Percentiles rank a stretch among this genome's conserved stretches.
Evolutionary conservation across 2,888 invertebrate genomes (phyloP).

Genomic region (Deroplatys truncata): DNA sequence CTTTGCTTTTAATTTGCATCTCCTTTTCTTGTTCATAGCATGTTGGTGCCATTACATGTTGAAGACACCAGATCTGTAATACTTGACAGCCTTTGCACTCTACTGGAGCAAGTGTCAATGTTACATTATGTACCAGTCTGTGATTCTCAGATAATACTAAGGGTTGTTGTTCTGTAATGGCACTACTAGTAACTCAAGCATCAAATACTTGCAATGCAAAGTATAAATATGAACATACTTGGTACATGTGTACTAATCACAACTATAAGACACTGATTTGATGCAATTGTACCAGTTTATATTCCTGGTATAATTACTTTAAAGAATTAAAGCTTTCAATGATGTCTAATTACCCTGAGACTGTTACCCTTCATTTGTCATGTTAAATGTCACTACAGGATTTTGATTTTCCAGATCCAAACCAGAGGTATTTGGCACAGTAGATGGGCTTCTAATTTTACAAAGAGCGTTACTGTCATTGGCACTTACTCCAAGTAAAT

Average conservation of each 20-base stretch:
- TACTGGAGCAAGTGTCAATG: background rate
- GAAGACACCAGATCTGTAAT: background rate
- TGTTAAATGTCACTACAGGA: background rate
- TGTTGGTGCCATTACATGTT: background rate
- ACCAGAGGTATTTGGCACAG: background rate
- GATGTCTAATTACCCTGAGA: background rate
- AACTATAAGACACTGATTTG: background rate
- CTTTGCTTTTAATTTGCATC: background rate
- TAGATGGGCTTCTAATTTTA: background rate
- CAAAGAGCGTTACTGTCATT: background rate
- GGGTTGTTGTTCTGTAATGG: background rate
- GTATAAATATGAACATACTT: background rate
- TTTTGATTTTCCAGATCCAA: background rate
- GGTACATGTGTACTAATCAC: background rate
- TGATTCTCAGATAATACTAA: background rate
- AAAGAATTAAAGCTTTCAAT: background rate
- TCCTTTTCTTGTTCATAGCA: background rate
- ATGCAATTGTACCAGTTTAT: background rate
- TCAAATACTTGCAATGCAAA: background rate
- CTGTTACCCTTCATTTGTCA: background rate
- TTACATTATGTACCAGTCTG: background rate
- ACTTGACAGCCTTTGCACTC: background rate
- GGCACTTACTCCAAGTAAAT: conserved; percentile 2
- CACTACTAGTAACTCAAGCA: background rate
- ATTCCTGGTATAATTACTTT: background rate